phyloP scores from a whole-genome alignment of 2,888 invertebrate species.

The Trichopria drosophilae region DNA sequence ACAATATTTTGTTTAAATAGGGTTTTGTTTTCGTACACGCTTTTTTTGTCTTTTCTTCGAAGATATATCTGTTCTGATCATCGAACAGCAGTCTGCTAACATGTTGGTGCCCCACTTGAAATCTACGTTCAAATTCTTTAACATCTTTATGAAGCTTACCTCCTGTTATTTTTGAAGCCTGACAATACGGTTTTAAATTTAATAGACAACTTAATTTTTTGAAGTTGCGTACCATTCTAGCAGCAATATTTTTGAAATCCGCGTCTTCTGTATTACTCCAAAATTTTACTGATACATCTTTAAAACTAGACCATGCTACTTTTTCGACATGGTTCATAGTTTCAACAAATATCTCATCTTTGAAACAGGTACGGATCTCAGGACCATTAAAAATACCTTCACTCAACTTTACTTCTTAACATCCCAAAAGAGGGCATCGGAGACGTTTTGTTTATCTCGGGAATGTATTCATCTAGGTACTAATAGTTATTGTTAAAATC shows the following conservation, averaged over 20 bases:
- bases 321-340: slow-evolving; percentile 2
- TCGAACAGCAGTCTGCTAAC: not conserved
- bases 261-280: not conserved
- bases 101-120: slow-evolving; percentile 5
- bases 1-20: not conserved
- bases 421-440: too few relatives aligned
- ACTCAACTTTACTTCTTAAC: not conserved
- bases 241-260: not conserved
- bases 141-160: too few relatives aligned
- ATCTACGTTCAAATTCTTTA: not conserved
- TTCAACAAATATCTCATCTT: not conserved
- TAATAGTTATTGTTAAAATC: too few relatives aligned
- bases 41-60: not conserved
- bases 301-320: slow-evolving; percentile 8
- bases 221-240: not conserved
- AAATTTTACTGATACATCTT: slow-evolving; percentile 4
- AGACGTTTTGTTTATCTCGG: too few relatives aligned
- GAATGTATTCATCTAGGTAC: too few relatives aligned
- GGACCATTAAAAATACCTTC: slow-evolving; percentile 5
- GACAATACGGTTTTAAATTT: slow-evolving; percentile 3
- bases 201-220: not conserved
- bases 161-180: too few relatives aligned
- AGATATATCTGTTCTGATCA: not conserved
- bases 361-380: slow-evolving; percentile 2
- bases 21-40: not conserved